phyloP scores from a whole-genome alignment of 2,113 vertebrate genomes.

The Callorhinus ursinus region DNA sequence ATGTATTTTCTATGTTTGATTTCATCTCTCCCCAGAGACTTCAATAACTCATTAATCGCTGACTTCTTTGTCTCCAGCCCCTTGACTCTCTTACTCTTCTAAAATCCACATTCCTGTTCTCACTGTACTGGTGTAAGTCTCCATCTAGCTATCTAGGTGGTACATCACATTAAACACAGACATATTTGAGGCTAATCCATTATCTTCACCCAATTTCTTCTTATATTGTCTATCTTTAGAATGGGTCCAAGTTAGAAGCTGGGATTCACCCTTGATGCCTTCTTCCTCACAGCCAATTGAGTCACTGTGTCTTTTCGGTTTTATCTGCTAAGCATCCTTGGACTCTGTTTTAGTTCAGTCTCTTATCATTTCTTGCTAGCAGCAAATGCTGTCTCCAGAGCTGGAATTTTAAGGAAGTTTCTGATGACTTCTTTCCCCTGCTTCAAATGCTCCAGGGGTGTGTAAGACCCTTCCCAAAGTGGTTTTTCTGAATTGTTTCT shows the following conservation, averaged over 20 bases:
- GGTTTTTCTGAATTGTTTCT: not conserved
- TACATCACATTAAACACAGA: not conserved
- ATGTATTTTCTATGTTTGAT: not conserved
- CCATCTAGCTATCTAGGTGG: not conserved
- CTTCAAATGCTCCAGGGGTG: not conserved
- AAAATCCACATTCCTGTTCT: not conserved
- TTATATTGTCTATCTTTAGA: not conserved
- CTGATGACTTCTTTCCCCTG: not conserved
- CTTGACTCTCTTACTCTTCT: not conserved
- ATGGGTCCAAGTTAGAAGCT: not conserved
- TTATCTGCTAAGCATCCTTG: not conserved
- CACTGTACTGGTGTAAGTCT: not conserved
- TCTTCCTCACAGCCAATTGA: rapidly evolving
- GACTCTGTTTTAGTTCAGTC: not conserved
- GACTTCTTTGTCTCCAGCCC: not conserved
- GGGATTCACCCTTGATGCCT: not conserved
- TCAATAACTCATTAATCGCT: not conserved
- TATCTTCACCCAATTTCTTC: not conserved
- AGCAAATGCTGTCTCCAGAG: not conserved
- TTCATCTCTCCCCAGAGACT: not conserved
- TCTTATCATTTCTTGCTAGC: not conserved
- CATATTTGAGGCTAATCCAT: rapidly evolving
- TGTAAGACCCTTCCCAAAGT: not conserved
- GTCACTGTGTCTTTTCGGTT: not conserved
- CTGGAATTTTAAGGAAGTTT: not conserved